These are phyloP conservation scores for Sylvilagus floridanus DNA, from an alignment of 2,797 vertebrate genomes.

Conservation along the genomic window DNA sequence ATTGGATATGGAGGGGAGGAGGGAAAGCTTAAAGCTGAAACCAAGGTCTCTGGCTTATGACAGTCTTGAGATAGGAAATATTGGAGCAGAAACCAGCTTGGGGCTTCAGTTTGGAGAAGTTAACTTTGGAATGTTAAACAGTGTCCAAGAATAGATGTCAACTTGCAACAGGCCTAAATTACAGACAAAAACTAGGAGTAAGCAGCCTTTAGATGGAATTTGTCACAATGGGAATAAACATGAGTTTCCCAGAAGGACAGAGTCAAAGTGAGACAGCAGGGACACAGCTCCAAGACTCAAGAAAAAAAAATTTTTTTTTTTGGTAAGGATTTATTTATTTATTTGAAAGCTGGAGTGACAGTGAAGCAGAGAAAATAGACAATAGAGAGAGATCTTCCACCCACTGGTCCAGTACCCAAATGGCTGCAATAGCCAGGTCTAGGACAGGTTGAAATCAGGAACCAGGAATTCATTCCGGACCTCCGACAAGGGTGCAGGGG, in stretches of 20 bases:
- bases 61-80: neutral
- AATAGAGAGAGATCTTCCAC: too few relatives aligned
- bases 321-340: too few relatives aligned
- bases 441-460: too few relatives aligned
- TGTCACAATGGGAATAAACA: neutral
- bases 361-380: too few relatives aligned
- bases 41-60: neutral
- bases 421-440: too few relatives aligned
- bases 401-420: too few relatives aligned
- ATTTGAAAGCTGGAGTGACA: too few relatives aligned
- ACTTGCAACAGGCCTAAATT: neutral
- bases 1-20: neutral
- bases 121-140: neutral
- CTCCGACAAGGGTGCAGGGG: too few relatives aligned
- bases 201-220: neutral
- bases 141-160: neutral
- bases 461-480: too few relatives aligned
- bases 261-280: neutral
- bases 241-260: neutral
- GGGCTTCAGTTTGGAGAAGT: neutral
- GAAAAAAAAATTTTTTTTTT: too few relatives aligned
- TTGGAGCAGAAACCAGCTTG: neutral
- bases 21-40: constrained; percentile 11
- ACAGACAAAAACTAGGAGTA: neutral
- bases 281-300: neutral